Conservation (phyloP, 2,888 invertebrate genomes). For the Drosophila cracens region DNA sequence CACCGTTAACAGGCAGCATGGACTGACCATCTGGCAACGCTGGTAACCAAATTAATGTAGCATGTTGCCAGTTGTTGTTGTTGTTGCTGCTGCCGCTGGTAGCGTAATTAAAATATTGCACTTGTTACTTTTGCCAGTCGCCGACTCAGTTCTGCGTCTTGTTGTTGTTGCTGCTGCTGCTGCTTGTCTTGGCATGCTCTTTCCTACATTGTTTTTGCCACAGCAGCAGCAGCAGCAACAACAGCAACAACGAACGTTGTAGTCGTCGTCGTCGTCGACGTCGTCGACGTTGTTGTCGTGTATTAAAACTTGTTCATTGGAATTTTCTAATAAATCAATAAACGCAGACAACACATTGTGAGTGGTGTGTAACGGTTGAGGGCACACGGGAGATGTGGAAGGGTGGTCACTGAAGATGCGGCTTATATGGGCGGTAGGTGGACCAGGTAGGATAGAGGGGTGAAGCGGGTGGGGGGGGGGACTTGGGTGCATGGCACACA, state of each 20-base stretch:
- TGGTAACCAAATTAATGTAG: conserved; percentile 45
- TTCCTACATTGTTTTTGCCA: conserved; percentile 50
- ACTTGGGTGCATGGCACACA: conserved; percentile 62
- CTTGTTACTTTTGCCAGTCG: conserved; percentile 72
- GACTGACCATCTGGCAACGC: conserved; percentile 63
- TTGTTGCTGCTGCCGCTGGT: conserved; percentile 45
- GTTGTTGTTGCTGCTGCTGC: conserved; percentile 26
- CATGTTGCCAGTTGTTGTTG: conserved; percentile 32
- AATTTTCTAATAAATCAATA: conserved; percentile 84
- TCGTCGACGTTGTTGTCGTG: conserved; percentile 55
- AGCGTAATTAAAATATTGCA: conserved; percentile 83
- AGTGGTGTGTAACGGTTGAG: conserved; percentile 32
- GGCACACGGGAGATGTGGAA: not conserved
- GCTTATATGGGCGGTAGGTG: conserved; percentile 37
- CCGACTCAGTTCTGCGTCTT: conserved; percentile 32
- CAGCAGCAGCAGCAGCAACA: conserved; percentile 39
- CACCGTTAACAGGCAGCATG: conserved; percentile 12
- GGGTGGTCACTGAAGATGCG: conserved; percentile 42
- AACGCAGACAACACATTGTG: conserved; percentile 77
- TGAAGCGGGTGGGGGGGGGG: not conserved
- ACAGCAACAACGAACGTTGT: conserved; percentile 34
- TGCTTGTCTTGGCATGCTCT: conserved; percentile 32
- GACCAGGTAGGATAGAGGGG: not conserved
- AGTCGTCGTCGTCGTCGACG: conserved; percentile 29
- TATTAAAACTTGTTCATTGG: conserved; percentile 82